Evolutionary conservation across 1,140 invertebrate genomes (phyloP), one percentile per base, ranked within the genome.

Genomic region (Antheraea mylitta): DNA sequence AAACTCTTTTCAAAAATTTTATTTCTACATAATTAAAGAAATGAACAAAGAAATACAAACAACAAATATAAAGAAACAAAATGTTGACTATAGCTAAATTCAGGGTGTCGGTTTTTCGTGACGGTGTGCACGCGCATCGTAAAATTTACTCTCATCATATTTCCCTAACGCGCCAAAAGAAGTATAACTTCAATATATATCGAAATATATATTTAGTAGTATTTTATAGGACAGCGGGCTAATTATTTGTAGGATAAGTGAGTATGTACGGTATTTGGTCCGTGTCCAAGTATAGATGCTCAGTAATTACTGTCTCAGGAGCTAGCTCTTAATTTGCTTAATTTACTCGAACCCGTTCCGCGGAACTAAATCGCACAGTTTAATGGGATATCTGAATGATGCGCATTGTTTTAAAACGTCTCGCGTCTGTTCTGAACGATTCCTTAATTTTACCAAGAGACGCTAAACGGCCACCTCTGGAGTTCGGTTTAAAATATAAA

Each of bases 291-390:
- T 81, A 83, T 79, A 81, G 79, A 76, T 77, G 73, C 74, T 66
- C 75, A 77, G 79, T 89, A 89, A 90, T 90, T 89, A 85, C 82
- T 82, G 75, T 83, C 83, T 85, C 86, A 86, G 82, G 80, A 81
- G 78, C 79, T 70, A 71, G 73, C 79, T 85, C 86, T 89, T 89
- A 88, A 90, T 90, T 91, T 88, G 81, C 85, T 82, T 87, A 89
- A 90, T 90, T 88, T 86, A 84, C 81, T 76, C 85, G 76, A 79
- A 79, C 73, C 78, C 75, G 73, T 71, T 83, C 72, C 72, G 78
- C 75, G 74, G 75, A 79, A 82, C 80, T 87, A 85, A 88, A 87
- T 86, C 86, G 81, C 71, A 72, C 79, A 79, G 76, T 83, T 86
- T 88, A 90, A 90, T 90, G 81, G 83, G 78, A 82, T 81, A 85